Base-by-base conservation (phyloP, 1,140 invertebrate genomes). In the Aplysia californica region DNA sequence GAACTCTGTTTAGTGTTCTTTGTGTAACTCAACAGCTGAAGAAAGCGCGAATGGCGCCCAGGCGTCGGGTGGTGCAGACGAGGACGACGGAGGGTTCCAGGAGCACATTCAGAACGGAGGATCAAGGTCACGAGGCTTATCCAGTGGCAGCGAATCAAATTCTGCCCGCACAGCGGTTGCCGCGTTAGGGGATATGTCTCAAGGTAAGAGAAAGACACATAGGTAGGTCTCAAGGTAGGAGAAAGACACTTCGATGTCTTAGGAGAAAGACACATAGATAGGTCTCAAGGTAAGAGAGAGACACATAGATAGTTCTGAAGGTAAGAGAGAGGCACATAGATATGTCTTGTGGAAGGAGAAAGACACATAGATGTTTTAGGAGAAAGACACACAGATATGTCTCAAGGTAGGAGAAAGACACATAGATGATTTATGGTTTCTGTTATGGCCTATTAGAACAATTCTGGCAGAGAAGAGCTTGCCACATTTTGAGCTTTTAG, bases 11-110 rank as follows among this genome's bases (percentile, higher is more conserved):
- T n/a, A n/a, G n/a, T n/a, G n/a, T n/a, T n/a, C n/a, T n/a, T n/a
- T n/a, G n/a, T n/a, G n/a, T n/a, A n/a, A n/a, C n/a, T n/a, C n/a
- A n/a, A n/a, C n/a, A n/a, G n/a, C n/a, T n/a, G n/a, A n/a, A n/a
- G n/a, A n/a, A n/a, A n/a, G n/a, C n/a, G n/a, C n/a, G n/a, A n/a
- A n/a, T n/a, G n/a, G n/a, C n/a, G n/a, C n/a, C n/a, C n/a, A n/a
- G n/a, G n/a, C n/a, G n/a, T n/a, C n/a, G n/a, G 44, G 68, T n/a
- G 35, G 29, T 33, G 75, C 38, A n/a, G 78, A 79, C 56, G 71
- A 50, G 55, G 80, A 81, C 61, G 82, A 83, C 31, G 82, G 66
- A 33, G 83, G 79, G 58, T 80, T 79, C 58, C n/a, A 39, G 33
- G 75, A 81, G 39, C 67, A 78, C 18, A 21, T 73, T 20, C 65